These are phyloP conservation scores for Ramphastos sulfuratus DNA, from an alignment of 2,113 vertebrate genomes.

Conservation along the genomic window DNA sequence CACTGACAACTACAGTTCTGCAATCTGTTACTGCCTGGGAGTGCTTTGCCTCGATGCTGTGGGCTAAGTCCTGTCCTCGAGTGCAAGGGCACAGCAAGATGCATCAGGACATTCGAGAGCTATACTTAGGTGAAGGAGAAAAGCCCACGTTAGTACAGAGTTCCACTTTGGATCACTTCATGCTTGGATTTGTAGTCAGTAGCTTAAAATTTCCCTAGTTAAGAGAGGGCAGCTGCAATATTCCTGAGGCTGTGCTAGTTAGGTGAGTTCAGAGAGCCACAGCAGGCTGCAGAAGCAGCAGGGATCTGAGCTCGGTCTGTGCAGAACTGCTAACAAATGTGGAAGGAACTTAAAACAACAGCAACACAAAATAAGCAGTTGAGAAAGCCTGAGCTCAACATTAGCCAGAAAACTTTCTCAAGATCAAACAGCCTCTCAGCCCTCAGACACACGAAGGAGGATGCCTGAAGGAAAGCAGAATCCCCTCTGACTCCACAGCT, in stretches of 20 bases:
- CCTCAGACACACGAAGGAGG: neutral
- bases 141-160: neutral
- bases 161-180: slow-evolving; percentile 43
- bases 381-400: neutral
- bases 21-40: neutral
- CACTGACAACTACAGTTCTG: neutral
- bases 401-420: neutral
- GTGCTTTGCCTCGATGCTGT: neutral
- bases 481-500: neutral
- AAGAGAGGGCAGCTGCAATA: neutral
- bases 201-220: neutral
- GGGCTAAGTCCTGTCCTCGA: slow-evolving; percentile 18
- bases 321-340: neutral
- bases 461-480: neutral
- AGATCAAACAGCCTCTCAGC: neutral
- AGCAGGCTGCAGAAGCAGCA: neutral
- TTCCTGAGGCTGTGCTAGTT: neutral
- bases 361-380: neutral
- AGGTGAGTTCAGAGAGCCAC: neutral
- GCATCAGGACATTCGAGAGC: neutral
- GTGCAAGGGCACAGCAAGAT: slow-evolving; percentile 13
- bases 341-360: neutral
- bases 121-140: slow-evolving; percentile 47
- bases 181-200: slow-evolving; percentile 36
- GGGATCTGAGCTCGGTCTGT: neutral